Percentiles rank a stretch among this genome's conserved stretches.
These are phyloP conservation scores for Panorpa germanica DNA, from an alignment of 2,888 invertebrate genomes.

Conservation along the genomic window DNA sequence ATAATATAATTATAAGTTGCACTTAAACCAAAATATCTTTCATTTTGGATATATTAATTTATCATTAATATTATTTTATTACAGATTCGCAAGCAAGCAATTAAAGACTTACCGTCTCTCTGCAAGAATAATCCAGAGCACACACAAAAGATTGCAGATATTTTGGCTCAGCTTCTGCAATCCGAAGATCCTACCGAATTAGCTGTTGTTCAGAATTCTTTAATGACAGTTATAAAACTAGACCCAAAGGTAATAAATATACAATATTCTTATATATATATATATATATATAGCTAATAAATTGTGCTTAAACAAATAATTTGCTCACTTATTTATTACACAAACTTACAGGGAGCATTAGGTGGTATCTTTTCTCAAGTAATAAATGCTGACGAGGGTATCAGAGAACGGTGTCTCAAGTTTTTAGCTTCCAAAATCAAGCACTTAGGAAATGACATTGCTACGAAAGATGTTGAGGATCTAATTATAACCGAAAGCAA, in stretches of 20 bases:
- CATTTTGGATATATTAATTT: conserved; percentile 5
- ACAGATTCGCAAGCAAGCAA: conserved; percentile 86
- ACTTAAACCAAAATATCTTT: background rate
- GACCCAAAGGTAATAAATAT: conserved; percentile 44
- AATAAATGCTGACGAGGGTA: conserved; percentile 46
- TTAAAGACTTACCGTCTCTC: conserved; percentile 72
- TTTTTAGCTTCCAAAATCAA: conserved; percentile 73
- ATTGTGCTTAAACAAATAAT: too few relatives aligned
- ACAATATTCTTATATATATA: conserved; percentile 36
- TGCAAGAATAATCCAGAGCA: conserved; percentile 74
- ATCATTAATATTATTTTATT: conserved; percentile 14
- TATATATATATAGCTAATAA: conserved; percentile 26
- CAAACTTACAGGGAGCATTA: conserved; percentile 36
- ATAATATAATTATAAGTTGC: background rate
- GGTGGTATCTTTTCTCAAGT: conserved; percentile 52
- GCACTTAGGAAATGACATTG: conserved; percentile 52
- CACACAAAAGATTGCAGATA: conserved; percentile 74
- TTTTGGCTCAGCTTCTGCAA: conserved; percentile 77
- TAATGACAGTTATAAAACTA: conserved; percentile 55
- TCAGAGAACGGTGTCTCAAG: conserved; percentile 72
- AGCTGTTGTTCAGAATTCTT: conserved; percentile 65
- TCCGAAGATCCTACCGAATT: conserved; percentile 73
- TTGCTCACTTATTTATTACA: too few relatives aligned
- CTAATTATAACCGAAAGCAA: conserved; percentile 66
- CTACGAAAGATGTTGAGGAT: conserved; percentile 74